Percentiles rank a stretch among this genome's conserved stretches.
phyloP scores from a whole-genome alignment of 2,888 invertebrate species.

The Drosophila prolongata region DNA sequence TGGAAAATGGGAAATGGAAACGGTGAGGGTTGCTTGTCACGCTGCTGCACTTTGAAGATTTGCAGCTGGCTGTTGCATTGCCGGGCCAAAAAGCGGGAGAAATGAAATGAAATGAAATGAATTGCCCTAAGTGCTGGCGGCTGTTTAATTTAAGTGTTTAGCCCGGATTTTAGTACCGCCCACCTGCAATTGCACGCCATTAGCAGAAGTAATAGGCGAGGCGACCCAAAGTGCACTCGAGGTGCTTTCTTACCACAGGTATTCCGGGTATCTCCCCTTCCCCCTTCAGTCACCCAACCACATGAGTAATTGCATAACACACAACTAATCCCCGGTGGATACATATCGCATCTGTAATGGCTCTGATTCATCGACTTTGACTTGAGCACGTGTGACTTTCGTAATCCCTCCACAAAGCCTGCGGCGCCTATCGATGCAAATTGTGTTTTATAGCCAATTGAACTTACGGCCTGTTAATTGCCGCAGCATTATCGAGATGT shows the following conservation, averaged over 20 bases:
- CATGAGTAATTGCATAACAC: constrained; percentile 54
- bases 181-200: constrained; percentile 65
- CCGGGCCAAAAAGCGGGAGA: constrained; percentile 27
- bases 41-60: constrained; percentile 29
- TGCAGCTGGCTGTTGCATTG: constrained; percentile 9
- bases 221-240: constrained; percentile 66
- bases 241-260: constrained; percentile 9
- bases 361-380: constrained; percentile 29
- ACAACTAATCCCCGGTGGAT: constrained; percentile 27
- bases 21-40: constrained; percentile 28
- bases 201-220: constrained; percentile 75
- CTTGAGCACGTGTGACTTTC: constrained; percentile 36
- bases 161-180: constrained; percentile 28
- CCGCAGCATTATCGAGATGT: constrained; percentile 17
- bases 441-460: constrained; percentile 47
- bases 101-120: constrained; percentile 56
- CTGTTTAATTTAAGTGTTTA: constrained; percentile 74
- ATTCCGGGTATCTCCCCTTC: too few relatives aligned
- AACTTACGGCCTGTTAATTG: constrained; percentile 65
- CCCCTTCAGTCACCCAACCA: constrained; percentile 8
- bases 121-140: constrained; percentile 71
- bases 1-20: not conserved
- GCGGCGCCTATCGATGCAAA: constrained; percentile 50
- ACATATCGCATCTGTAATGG: constrained; percentile 9
- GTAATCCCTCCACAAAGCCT: constrained; percentile 35